Evolutionary conservation across 2,888 invertebrate genomes (phyloP).

Genomic region (Heliconius sara): DNA sequence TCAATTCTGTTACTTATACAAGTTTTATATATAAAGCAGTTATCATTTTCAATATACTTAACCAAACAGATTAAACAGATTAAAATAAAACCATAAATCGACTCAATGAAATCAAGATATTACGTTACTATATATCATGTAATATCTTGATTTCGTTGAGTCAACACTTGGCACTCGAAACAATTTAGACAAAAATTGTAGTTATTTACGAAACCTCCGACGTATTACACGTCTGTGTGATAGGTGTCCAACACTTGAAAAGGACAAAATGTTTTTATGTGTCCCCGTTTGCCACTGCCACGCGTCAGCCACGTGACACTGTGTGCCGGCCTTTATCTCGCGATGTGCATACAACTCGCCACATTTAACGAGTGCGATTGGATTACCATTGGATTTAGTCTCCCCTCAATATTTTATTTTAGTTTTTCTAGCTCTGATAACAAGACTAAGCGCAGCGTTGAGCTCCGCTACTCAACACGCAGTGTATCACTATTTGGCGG

Average conservation of each 20-base stretch:
- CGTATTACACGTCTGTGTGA: constrained; percentile 59
- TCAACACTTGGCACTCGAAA: neutral
- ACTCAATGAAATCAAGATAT: no score
- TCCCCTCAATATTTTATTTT: constrained; percentile 52
- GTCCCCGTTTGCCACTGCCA: constrained; percentile 68
- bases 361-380: constrained; percentile 72
- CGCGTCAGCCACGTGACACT: constrained; percentile 75
- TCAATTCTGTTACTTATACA: no score
- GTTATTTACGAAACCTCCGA: neutral
- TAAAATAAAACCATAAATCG: no score
- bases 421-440: neutral
- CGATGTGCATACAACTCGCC: constrained; percentile 78
- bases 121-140: no score
- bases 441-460: neutral
- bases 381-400: constrained; percentile 61
- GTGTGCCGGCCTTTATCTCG: constrained; percentile 70
- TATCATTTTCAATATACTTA: no score
- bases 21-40: no score
- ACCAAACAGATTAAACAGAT: no score
- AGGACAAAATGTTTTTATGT: constrained; percentile 66
- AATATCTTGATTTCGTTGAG: no score
- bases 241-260: constrained; percentile 53
- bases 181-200: neutral
- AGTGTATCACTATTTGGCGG: neutral
- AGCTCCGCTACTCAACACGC: neutral